Evolutionary conservation across 2,888 invertebrate species (phyloP).

Genomic region (Agriopis marginaria): DNA sequence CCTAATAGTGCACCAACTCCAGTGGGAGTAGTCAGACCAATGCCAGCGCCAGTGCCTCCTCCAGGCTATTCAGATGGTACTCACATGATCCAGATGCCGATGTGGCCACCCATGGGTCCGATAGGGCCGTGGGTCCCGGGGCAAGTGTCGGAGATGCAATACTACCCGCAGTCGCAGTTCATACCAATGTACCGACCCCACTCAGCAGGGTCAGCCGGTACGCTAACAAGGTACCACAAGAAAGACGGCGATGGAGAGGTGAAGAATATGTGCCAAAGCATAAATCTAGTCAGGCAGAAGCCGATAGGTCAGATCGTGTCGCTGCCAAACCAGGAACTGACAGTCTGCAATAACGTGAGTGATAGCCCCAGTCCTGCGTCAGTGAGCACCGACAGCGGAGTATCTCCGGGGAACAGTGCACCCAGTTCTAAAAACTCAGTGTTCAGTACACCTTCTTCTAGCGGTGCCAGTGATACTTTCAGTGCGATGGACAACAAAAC

Average conservation of each 20-base stretch:
- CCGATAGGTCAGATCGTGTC: constrained; percentile 83
- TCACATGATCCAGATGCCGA: constrained; percentile 77
- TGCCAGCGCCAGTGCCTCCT: constrained; percentile 66
- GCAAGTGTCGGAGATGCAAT: constrained; percentile 76
- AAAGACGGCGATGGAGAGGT: constrained; percentile 71
- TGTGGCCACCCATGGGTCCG: constrained; percentile 77
- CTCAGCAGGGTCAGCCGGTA: constrained; percentile 82
- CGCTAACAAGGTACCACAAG: constrained; percentile 78
- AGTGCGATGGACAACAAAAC: constrained; percentile 67
- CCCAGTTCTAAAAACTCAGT: constrained; percentile 75
- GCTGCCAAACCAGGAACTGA: constrained; percentile 77
- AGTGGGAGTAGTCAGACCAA: constrained; percentile 70
- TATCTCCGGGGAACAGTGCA: constrained; percentile 77
- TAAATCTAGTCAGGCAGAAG: constrained; percentile 83
- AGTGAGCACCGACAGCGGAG: constrained; percentile 78
- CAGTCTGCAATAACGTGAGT: constrained; percentile 76
- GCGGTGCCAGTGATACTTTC: constrained; percentile 59
- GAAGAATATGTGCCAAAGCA: constrained; percentile 83
- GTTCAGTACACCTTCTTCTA: constrained; percentile 63
- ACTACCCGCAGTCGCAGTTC: constrained; percentile 79
- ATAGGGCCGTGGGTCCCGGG: constrained; percentile 76
- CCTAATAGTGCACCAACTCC: constrained; percentile 78
- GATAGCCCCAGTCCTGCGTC: constrained; percentile 81
- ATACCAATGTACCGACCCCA: constrained; percentile 79
- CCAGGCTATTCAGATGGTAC: constrained; percentile 71